Evolutionary conservation across 2,888 invertebrate genomes (phyloP), one percentile per base, ranked within the genome.

Genomic region (Linhomoeus sp.): DNA sequence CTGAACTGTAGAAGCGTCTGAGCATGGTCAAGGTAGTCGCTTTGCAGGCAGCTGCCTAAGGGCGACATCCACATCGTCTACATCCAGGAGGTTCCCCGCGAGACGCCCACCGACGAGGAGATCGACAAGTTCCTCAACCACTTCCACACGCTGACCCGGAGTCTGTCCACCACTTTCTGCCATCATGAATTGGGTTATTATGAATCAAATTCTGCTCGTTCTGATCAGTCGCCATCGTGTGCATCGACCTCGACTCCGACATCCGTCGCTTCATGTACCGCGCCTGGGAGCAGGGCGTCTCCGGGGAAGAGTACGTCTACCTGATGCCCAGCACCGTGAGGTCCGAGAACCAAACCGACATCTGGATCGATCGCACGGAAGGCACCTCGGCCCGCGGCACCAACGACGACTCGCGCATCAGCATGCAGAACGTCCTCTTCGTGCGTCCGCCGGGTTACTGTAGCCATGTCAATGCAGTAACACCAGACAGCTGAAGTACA

Each of bases 261-360:
- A 29, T 39, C 19, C 26, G 48, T 19, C 44, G 48, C 2, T 48
- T 48, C 26, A 44, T 41, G 29, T 20, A 44, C 9, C 48, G 48
- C 25, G 45, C 48, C 7, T 29, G 29, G 22, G 33, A 46, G 25
- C 41, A 39, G 20, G 46, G 46, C 3, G n/a, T 41, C 3, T 19
- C 44, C 2, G 48, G 48, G 3, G 55, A 56, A 33, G 60, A 60
- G 17, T 60, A 55, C 46, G 56, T 57, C 2, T 56, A 54, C 47
- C 46, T 58, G 1, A 52, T 58, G 24, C 48, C 54, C 1, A 56
- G 56, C 45, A 53, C 52, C 33, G 52, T 52, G 45, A 15, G 48
- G 2, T 38, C n/a, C 20, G 48, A 48, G 29, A 48, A 48, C 41
- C 37, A 44, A 35, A 40, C 48, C n/a, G 48, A 48, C 29, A 25